phyloP scores from a whole-genome alignment of 2,113 vertebrate species.

The Hassar affinis region DNA sequence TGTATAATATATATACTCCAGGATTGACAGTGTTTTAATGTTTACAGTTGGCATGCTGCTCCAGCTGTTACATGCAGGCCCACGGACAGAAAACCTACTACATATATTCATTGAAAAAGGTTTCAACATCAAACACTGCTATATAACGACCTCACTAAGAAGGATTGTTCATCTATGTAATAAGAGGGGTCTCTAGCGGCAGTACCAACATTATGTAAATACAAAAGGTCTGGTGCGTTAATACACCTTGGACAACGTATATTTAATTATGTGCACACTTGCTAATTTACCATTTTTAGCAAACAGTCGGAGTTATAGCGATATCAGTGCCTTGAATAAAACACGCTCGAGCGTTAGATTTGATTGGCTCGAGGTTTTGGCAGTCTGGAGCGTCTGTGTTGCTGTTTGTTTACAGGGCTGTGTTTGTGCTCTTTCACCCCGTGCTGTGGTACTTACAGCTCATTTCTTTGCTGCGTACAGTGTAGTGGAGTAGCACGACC shows the following conservation, averaged over 20 bases:
- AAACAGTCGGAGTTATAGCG: neutral
- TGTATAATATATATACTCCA: neutral
- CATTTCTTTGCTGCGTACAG: neutral
- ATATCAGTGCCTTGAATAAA: neutral
- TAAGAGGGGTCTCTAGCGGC: neutral
- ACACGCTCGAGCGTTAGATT: neutral
- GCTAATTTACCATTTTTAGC: neutral
- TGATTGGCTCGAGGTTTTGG: neutral
- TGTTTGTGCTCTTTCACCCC: neutral
- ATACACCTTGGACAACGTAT: neutral
- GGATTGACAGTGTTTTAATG: neutral
- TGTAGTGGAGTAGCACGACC: neutral
- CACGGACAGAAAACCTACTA: neutral
- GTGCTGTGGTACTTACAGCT: conserved; percentile 12
- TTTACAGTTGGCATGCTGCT: neutral
- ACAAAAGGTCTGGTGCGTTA: neutral
- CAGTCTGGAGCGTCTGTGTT: neutral
- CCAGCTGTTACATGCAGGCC: neutral
- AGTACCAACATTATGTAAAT: neutral
- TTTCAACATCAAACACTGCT: neutral
- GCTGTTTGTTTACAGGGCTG: neutral
- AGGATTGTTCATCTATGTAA: neutral
- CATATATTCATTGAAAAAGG: neutral
- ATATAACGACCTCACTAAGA: neutral
- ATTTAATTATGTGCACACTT: neutral